Base-by-base conservation (phyloP, 2,888 invertebrate genomes). In the Dione vanillae region DNA sequence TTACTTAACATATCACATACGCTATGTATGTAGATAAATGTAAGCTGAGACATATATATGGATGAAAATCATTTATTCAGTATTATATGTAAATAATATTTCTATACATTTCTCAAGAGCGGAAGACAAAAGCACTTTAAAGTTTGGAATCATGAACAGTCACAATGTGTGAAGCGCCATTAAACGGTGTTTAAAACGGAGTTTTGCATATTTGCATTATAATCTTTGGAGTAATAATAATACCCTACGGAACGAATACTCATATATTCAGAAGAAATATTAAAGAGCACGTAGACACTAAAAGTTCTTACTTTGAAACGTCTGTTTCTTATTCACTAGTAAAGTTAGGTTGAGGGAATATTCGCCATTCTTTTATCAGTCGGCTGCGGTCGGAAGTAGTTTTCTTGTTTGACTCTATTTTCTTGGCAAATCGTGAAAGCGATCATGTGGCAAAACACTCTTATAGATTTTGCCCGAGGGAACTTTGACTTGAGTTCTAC, bases 381-480 rank as follows among this genome's bases (percentile, higher is more conserved):
- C 80, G 77, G 83, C 85, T 84, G 88, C 80, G 85, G 88, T 85
- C 76, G 80, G 77, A 84, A 86, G 82, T 84, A 87, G 87, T 89
- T 88, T 85, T 78, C 82, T 80, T 85, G 86, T 86, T 87, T 82
- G 80, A 80, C 88, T 90, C 86, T 89, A 91, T 91, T 90, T 90
- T 90, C 90, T 91, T 91, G 90, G 88, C 88, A 89, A 90, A 91
- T 90, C 89, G 89, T 88, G 85, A 85, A 91, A 89, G 88, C 90
- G 91, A 91, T 92, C 92, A 91, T 90, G 92, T 92, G 91, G 91
- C 90, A 91, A 91, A 91, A 91, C 85, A 90, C 85, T 88, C 89
- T 90, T 91, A 91, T 90, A 86, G 90, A 90, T 92, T 91, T 90
- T 83, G 90, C 92, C 90, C 84, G 80, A 78, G 87, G 91, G 85